phyloP scores from a whole-genome alignment of 2,113 vertebrate species.

The Electrona antarctica region DNA sequence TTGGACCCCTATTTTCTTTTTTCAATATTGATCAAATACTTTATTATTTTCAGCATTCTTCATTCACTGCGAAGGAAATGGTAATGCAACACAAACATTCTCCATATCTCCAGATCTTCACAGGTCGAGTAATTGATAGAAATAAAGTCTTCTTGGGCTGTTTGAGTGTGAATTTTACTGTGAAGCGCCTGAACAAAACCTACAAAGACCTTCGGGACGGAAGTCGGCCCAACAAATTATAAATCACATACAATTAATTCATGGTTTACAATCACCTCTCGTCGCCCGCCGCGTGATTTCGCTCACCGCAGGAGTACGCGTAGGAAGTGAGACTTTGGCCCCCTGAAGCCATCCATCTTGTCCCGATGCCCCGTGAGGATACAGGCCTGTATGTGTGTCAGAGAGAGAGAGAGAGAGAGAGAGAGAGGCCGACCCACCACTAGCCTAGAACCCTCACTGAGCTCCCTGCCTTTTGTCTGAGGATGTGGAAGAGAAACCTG shows the following conservation, averaged over 20 bases:
- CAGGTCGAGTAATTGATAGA: no score
- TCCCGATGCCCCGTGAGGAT: conserved; percentile 57
- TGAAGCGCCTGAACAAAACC: no score
- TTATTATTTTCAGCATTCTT: no score
- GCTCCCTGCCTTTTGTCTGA: conserved; percentile 71
- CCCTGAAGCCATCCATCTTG: conserved; percentile 67
- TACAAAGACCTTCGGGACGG: no score
- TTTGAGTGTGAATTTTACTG: no score
- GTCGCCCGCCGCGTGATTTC: conserved; percentile 2
- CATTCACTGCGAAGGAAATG: no score
- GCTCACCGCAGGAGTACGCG: conserved; percentile 29
- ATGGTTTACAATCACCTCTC: conserved; percentile 25
- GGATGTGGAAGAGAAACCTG: conserved; percentile 76
- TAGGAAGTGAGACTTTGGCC: conserved; percentile 65
- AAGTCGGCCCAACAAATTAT: no score
- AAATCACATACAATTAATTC: conserved; percentile 4
- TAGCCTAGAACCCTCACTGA: conserved; percentile 57
- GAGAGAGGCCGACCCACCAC: conserved; percentile 4
- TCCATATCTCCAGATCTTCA: no score
- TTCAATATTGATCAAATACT: no score
- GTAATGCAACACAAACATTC: no score
- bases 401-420: conserved; percentile 15
- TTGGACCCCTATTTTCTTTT: no score
- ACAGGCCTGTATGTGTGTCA: conserved; percentile 59
- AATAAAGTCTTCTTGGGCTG: no score